These are phyloP conservation scores for Pungitius pungitius DNA, from an alignment of 2,113 vertebrate species.

Conservation along the genomic window DNA sequence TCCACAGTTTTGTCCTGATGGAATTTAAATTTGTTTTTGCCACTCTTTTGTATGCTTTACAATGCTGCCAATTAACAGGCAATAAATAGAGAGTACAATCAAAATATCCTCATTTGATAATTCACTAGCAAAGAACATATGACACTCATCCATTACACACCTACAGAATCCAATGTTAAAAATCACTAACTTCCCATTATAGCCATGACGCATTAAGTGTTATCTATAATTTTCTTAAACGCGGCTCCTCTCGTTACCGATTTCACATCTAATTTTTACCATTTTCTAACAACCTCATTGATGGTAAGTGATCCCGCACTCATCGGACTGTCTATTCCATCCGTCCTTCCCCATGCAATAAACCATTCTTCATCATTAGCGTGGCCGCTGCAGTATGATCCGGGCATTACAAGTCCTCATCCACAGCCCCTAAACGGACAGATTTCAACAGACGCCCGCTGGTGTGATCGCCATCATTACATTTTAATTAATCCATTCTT, in stretches of 20 bases:
- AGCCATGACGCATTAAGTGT: neutral
- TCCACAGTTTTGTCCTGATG: neutral
- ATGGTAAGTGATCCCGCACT: constrained; percentile 64
- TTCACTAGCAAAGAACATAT: constrained; percentile 5
- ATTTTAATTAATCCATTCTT: constrained; percentile 82
- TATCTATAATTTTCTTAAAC: constrained; percentile 46
- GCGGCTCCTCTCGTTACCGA: constrained; percentile 52
- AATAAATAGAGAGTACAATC: no score
- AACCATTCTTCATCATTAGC: constrained; percentile 78
- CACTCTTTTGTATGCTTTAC: neutral
- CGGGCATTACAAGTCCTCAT: constrained; percentile 75
- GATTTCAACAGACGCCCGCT: constrained; percentile 74
- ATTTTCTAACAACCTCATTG: constrained; percentile 58
- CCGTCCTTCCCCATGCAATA: constrained; percentile 66
- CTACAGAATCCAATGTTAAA: neutral
- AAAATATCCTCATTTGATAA: neutral
- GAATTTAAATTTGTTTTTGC: neutral
- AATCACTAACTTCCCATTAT: neutral
- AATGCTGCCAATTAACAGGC: neutral
- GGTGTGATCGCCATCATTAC: constrained; percentile 80
- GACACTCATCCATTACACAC: neutral
- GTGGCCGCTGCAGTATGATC: constrained; percentile 65
- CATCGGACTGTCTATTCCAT: constrained; percentile 46
- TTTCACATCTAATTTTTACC: constrained; percentile 65
- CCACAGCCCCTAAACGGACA: constrained; percentile 72